Evolutionary conservation across 2,113 vertebrate genomes (phyloP).

Genomic region (Vidua chalybeata): DNA sequence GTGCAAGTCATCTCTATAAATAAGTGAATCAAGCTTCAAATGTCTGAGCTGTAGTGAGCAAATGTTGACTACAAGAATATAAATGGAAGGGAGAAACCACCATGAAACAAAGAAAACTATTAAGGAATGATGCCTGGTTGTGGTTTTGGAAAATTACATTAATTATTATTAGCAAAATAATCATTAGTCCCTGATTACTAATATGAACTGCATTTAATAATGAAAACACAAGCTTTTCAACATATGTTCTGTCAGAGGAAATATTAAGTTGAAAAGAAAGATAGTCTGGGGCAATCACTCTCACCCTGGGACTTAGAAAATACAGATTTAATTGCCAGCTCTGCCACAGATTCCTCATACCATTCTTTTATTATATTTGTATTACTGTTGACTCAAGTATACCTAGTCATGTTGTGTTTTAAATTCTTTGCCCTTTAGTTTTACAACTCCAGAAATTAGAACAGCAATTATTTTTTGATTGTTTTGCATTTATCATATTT

Average conservation of each 20-base stretch:
- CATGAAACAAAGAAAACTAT: background rate
- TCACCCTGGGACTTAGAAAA: background rate
- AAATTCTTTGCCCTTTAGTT: background rate
- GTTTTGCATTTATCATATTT: background rate
- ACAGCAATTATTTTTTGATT: background rate
- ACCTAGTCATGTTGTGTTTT: background rate
- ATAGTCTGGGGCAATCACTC: background rate
- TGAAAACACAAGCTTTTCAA: background rate
- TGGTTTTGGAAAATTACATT: background rate
- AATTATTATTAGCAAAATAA: background rate
- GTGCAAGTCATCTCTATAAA: background rate
- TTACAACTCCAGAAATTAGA: background rate
- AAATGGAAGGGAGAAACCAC: background rate
- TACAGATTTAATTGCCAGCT: background rate
- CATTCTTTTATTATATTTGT: background rate
- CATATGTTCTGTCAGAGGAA: background rate
- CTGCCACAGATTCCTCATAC: background rate
- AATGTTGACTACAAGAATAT: background rate
- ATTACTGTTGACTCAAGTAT: background rate
- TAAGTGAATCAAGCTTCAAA: background rate
- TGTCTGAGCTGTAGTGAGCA: background rate
- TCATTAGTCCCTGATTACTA: background rate
- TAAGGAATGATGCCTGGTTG: background rate
- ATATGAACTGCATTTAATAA: background rate
- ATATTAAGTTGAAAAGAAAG: background rate